Percentiles rank a stretch among this genome's conserved stretches.
Evolutionary conservation across 2,888 invertebrate species (phyloP).

Genomic region (Bimastos eiseni): DNA sequence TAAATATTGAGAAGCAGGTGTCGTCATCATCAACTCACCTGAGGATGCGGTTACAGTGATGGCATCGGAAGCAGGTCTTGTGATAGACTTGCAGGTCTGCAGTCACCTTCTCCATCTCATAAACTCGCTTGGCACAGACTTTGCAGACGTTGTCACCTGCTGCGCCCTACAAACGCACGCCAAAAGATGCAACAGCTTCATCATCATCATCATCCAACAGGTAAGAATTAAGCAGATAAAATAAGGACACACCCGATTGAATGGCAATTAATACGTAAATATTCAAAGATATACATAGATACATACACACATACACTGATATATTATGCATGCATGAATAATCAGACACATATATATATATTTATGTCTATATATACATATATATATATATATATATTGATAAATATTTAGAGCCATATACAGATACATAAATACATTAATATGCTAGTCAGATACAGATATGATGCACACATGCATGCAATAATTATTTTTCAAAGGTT

Average conservation of each 20-base stretch:
- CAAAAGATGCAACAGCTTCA: background rate
- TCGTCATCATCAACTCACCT: conserved; percentile 69
- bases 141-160: conserved; percentile 67
- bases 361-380: no score
- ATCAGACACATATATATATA: no score
- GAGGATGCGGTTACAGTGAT: conserved; percentile 87
- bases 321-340: no score
- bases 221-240: background rate
- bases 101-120: conserved; percentile 94
- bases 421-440: no score
- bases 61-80: conserved; percentile 90
- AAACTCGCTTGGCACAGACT: conserved; percentile 84
- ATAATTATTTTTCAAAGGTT: no score
- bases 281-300: no score
- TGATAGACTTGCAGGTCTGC: conserved; percentile 89
- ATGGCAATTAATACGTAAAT: background rate
- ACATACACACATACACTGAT: no score
- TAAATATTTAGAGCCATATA: no score
- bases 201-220: no score
- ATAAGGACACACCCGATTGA: background rate
- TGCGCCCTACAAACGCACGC: conserved; percentile 25
- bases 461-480: no score
- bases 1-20: background rate
- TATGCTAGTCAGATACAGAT: no score
- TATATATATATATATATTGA: no score